Evolutionary conservation across 2,797 vertebrate species (phyloP), one percentile per base, ranked within the genome.

Genomic region (Lycodopsis pacificus): DNA sequence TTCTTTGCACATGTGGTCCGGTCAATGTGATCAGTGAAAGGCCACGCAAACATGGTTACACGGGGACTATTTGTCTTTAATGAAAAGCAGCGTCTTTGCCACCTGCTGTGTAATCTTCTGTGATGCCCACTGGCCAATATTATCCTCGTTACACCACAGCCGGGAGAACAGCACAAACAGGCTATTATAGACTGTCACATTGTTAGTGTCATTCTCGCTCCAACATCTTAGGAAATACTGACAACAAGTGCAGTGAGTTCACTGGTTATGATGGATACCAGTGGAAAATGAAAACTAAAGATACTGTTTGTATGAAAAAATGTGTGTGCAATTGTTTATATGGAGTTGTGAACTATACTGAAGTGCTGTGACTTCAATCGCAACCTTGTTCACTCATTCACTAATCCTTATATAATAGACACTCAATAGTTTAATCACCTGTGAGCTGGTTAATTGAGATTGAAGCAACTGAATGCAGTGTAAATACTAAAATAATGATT

Each of bases 11-110:
- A 87, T 83, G 77, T 70, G 78, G 67, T 82, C 93, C 78, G 0
- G 84, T 94, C 66, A 85, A 89, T 89, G 30, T 57, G 74, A 13
- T 85, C 63, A 7, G 62, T 86, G 27, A 38, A 95, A 94, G 77
- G 93, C 92, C 86, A 93, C 5, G 61, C 94, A 94, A 78, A 93
- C 92, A 66, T 75, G 58, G 1, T 84, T 91, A 58, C 90, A 94
- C 53, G 85, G 87, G 80, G 90, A 91, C 93, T 91, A 93, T 86
- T 92, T 89, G 73, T 95, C 92, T 49, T 92, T 89, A 0, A 91
- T 87, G 25, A 84, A 72, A 68, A 91, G 88, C 19, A 92, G 65
- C 0, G 58, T 82, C 57, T 82, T 83, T 51, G 93, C 89, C 0
- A 90, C 86, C 69, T 94, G 93, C 68, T 92, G 85, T 3, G 77